phyloP scores from a whole-genome alignment of 2,888 invertebrate genomes.

The Esperia sulphurella region DNA sequence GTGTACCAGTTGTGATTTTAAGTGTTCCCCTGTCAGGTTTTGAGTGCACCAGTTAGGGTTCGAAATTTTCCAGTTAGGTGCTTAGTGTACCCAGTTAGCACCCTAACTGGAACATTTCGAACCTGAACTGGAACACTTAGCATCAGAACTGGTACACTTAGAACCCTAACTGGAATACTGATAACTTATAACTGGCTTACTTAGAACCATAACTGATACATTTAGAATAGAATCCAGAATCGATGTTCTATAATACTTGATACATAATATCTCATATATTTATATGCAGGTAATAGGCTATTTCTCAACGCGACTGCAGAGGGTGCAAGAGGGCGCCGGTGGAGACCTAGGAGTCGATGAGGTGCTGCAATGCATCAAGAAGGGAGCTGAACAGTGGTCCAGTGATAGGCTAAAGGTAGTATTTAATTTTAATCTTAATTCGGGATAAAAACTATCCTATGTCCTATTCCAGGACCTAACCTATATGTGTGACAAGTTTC shows the following conservation, averaged over 20 bases:
- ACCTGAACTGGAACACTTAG: not conserved
- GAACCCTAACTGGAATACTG: not conserved
- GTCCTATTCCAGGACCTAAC: no score
- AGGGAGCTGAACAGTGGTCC: constrained; percentile 96
- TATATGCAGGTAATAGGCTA: constrained; percentile 79
- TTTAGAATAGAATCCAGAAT: no score
- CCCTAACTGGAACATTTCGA: not conserved
- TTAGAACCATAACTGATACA: not conserved
- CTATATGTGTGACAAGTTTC: no score
- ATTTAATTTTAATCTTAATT: not conserved
- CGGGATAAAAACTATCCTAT: no score
- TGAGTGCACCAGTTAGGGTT: not conserved
- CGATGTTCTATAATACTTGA: no score
- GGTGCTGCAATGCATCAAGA: constrained; percentile 92
- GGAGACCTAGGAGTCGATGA: constrained; percentile 89
- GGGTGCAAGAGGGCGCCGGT: constrained; percentile 81
- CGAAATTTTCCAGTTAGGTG: not conserved
- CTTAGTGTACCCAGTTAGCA: not conserved
- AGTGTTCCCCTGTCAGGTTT: not conserved
- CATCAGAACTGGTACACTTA: not conserved
- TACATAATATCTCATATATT: not conserved
- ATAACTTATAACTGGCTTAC: no score
- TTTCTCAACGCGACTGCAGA: constrained; percentile 79
- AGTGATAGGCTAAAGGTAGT: constrained; percentile 92
- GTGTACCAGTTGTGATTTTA: not conserved